A percentile compares a stretch with the other conserved stretches of the same genome.
Conservation (phyloP, 2,888 invertebrate species). For the Drosophila greeni region DNA sequence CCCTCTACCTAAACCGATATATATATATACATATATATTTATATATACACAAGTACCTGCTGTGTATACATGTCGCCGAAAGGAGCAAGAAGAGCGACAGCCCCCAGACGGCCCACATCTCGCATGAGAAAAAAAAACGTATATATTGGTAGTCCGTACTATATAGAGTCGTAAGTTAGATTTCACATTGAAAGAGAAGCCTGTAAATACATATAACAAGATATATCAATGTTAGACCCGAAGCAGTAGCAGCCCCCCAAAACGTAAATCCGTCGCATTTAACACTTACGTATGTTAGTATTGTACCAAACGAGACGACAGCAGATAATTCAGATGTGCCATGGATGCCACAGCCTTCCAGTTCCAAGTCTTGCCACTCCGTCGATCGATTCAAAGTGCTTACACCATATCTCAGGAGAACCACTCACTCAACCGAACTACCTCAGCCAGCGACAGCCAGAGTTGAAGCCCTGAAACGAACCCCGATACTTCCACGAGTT, state of each 20-base stretch:
- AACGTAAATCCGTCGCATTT: constrained; percentile 58
- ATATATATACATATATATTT: constrained; percentile 23
- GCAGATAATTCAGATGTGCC: constrained; percentile 71
- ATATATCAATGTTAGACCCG: constrained; percentile 18
- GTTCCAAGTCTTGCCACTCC: constrained; percentile 46
- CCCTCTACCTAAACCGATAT: constrained; percentile 30
- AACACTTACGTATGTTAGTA: constrained; percentile 29
- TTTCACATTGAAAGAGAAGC: constrained; percentile 39
- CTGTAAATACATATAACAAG: constrained; percentile 35
- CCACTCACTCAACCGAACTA: constrained; percentile 61
- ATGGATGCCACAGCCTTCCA: constrained; percentile 58
- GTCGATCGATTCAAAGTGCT: constrained; percentile 36
- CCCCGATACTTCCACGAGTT: constrained; percentile 45
- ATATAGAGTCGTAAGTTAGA: constrained; percentile 34
- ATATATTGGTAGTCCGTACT: constrained; percentile 31
- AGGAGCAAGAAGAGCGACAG: constrained; percentile 7
- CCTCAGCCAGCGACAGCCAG: constrained; percentile 57
- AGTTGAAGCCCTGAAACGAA: constrained; percentile 47
- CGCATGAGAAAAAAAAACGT: constrained; percentile 39
- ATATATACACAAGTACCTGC: constrained; percentile 64
- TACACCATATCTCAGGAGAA: constrained; percentile 67
- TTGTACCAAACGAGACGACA: constrained; percentile 40
- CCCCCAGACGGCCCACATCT: constrained; percentile 21
- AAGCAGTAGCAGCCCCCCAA: constrained; percentile 21
- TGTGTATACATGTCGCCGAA: constrained; percentile 55